Base-by-base conservation (phyloP, 2,888 invertebrate genomes). In the Mimumesa dahlbomi region DNA sequence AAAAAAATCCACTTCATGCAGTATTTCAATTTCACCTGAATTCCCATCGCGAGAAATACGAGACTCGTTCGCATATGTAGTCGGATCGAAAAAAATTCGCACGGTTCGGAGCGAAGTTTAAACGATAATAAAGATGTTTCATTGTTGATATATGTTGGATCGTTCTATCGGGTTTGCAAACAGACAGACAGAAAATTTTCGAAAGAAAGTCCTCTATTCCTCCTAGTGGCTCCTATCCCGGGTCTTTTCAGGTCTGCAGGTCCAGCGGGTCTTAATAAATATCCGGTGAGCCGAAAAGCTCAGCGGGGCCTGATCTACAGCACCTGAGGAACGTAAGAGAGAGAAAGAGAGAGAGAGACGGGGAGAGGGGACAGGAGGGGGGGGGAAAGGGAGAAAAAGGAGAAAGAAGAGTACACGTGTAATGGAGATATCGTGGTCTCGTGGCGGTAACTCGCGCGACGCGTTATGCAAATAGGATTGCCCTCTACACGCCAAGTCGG, bases 391-490 rank as follows among this genome's bases (percentile, higher is more conserved):
- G 31, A 40, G 40, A 57, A 49, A 40, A 43, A 58, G 54, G 34
- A 61, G 21, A 54, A 68, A 46, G 21, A 42, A 11, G 49, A 62
- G 50, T 57, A 73, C 66, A 65, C 78, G 67, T 80, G 85, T 86
- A 88, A 88, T 88, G 82, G 79, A 87, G 85, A 85, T 87, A 85
- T 86, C 85, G 77, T 48, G 69, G 59, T 46, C 79, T 71, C 79
- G 75, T 73, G 71, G 64, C 66, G 71, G 75, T 73, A 76, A 81
- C 73, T 73, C 75, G 75, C 70, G 79, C 81, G 79, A 81, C 83
- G 81, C 85, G 77, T 84, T 86, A 88, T 88, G 87, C 85, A 86
- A 87, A 88, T 88, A 84, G 77, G 79, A 83, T 85, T 81, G 79
- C 81, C 79, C 79, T 85, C 84, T 84, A 84, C 83, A 81, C 82